Conservation (phyloP, 2,888 invertebrate species). For the Therioaphis trifolii region DNA sequence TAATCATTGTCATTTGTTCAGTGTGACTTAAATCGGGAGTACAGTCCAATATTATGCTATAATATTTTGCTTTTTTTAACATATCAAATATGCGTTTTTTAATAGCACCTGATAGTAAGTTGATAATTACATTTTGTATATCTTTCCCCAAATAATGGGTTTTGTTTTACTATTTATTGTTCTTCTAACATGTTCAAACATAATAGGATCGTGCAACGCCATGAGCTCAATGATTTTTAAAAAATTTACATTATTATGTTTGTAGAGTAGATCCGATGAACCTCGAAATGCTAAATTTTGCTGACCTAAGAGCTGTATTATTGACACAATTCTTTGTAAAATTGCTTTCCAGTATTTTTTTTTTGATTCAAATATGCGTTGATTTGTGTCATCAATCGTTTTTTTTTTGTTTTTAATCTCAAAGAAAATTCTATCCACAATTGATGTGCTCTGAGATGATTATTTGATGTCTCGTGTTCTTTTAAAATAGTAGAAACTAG, state of each 20-base stretch:
- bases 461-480: conserved; percentile 59
- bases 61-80: background rate
- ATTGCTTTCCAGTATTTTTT: background rate
- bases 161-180: background rate
- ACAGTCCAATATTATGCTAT: background rate
- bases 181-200: conserved; percentile 10
- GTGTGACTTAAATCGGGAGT: background rate
- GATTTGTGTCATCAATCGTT: background rate
- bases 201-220: conserved; percentile 3
- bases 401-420: background rate
- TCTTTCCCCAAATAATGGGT: background rate
- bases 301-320: conserved; percentile 14
- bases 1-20: conserved; percentile 9
- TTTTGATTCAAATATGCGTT: background rate
- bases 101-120: background rate
- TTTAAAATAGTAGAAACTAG: conserved; percentile 51
- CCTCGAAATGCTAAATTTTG: conserved; percentile 35
- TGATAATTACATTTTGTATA: background rate
- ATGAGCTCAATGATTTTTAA: conserved; percentile 25
- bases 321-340: background rate
- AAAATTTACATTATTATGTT: conserved; percentile 43
- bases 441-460: background rate
- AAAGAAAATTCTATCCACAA: conserved; percentile 17
- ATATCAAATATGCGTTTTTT: background rate
- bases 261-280: background rate